These are phyloP conservation scores for Sinella curviseta DNA, from an alignment of 1,140 invertebrate species.

Conservation along the genomic window DNA sequence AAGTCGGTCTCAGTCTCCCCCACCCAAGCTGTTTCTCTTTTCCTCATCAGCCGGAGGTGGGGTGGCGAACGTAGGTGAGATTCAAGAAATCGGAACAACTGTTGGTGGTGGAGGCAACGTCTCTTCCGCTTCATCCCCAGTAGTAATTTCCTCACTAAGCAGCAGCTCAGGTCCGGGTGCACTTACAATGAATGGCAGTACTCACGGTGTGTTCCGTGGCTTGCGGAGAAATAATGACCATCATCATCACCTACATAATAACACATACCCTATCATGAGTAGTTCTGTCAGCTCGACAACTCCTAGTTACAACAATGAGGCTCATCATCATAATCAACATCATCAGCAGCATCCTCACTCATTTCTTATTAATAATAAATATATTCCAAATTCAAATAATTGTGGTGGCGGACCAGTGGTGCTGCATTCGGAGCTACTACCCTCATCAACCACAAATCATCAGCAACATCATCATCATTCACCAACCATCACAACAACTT, in stretches of 20 bases:
- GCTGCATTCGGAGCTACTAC: conserved; percentile 46
- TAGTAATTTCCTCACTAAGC: conserved; percentile 18
- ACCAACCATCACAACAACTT: conserved; percentile 44
- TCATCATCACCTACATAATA: conserved; percentile 24
- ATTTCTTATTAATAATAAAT: conserved; percentile 3
- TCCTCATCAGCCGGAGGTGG: conserved; percentile 28
- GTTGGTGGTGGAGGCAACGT: not conserved
- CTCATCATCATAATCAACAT: conserved; percentile 30
- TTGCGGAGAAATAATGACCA: conserved; percentile 54
- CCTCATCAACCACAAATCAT: conserved; percentile 45
- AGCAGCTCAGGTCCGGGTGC: conserved; percentile 35
- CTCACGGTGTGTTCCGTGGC: conserved; percentile 53
- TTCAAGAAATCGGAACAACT: conserved; percentile 23
- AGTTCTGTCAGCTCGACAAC: conserved; percentile 25
- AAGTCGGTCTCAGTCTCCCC: conserved; percentile 65
- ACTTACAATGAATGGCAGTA: conserved; percentile 44
- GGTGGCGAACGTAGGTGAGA: not conserved
- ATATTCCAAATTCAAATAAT: conserved; percentile 2
- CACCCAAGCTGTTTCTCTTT: conserved; percentile 71
- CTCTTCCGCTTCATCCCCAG: conserved; percentile 22
- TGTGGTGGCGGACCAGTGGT: conserved; percentile 17
- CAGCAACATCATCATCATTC: conserved; percentile 36
- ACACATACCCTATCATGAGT: conserved; percentile 14
- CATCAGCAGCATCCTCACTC: conserved; percentile 38
- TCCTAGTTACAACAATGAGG: conserved; percentile 23